Conservation (phyloP, 2,797 vertebrate genomes). For the Trachops cirrhosus region DNA sequence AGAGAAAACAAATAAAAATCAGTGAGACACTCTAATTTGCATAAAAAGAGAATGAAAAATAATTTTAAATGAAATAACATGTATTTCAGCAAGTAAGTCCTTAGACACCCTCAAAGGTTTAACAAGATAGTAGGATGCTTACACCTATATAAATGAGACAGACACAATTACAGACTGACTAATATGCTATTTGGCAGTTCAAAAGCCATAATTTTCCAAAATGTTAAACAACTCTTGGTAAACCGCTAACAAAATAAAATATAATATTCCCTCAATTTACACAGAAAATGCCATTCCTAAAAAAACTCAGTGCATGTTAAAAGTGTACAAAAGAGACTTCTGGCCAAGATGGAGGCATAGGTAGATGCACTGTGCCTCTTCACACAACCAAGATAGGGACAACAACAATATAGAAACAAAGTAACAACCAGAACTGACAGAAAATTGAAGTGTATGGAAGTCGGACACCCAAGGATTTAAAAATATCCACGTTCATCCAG, state of each 20-base stretch:
- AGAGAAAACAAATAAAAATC: slow-evolving; percentile 16
- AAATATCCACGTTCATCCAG: too few species aligned
- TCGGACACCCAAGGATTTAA: too few species aligned
- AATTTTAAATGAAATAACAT: not conserved
- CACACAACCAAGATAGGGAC: too few species aligned
- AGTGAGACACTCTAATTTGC: not conserved
- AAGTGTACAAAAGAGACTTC: not conserved
- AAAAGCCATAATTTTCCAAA: not conserved
- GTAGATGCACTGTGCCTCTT: too few species aligned
- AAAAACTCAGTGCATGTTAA: not conserved
- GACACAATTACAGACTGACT: not conserved
- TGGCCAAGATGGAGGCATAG: too few species aligned
- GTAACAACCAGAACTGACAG: too few species aligned
- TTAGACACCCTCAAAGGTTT: not conserved
- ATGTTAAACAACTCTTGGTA: not conserved
- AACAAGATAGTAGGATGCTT: not conserved
- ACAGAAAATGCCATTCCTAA: not conserved
- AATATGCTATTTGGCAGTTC: not conserved
- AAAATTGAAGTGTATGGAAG: too few species aligned
- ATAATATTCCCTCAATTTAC: not conserved
- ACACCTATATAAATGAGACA: not conserved
- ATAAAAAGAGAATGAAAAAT: not conserved
- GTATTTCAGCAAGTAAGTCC: not conserved
- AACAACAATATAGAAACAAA: too few species aligned
- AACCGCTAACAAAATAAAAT: not conserved